Conservation (phyloP, 2,888 invertebrate species). For the Eudemis profundana region DNA sequence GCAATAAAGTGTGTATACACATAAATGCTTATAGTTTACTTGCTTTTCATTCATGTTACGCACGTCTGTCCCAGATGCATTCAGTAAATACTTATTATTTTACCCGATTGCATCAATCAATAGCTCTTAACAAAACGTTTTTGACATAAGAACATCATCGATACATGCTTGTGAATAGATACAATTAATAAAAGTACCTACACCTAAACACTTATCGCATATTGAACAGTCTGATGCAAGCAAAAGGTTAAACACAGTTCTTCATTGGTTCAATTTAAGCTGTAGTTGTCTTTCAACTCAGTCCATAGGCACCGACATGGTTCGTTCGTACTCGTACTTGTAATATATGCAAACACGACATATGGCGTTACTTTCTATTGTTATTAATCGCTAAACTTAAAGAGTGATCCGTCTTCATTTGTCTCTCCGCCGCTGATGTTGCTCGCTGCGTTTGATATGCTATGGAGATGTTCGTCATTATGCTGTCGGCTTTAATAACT, state of each 20-base stretch:
- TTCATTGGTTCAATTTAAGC: background rate
- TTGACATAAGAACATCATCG: background rate
- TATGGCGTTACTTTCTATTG: slow-evolving; percentile 59
- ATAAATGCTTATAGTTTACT: too few species aligned
- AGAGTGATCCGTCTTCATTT: slow-evolving; percentile 56
- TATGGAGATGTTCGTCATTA: slow-evolving; percentile 39
- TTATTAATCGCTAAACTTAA: slow-evolving; percentile 53
- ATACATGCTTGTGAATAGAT: background rate
- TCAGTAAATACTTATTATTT: background rate
- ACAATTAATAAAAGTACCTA: slow-evolving; percentile 5
- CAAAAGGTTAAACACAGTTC: slow-evolving; percentile 3
- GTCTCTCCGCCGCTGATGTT: slow-evolving; percentile 42
- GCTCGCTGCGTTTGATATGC: slow-evolving; percentile 29
- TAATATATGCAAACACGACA: slow-evolving; percentile 60
- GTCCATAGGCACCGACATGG: slow-evolving; percentile 48
- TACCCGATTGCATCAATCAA: background rate
- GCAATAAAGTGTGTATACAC: too few species aligned
- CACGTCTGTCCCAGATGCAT: background rate
- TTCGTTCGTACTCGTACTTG: too few species aligned
- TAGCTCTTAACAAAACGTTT: too few species aligned
- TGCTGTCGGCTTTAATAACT: slow-evolving; percentile 25
- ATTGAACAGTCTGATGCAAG: slow-evolving; percentile 15
- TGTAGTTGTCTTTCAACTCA: slow-evolving; percentile 7
- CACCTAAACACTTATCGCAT: background rate
- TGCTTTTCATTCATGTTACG: too few species aligned